Conservation (phyloP, 2,888 invertebrate genomes). For the Eutolmus rufibarbis region DNA sequence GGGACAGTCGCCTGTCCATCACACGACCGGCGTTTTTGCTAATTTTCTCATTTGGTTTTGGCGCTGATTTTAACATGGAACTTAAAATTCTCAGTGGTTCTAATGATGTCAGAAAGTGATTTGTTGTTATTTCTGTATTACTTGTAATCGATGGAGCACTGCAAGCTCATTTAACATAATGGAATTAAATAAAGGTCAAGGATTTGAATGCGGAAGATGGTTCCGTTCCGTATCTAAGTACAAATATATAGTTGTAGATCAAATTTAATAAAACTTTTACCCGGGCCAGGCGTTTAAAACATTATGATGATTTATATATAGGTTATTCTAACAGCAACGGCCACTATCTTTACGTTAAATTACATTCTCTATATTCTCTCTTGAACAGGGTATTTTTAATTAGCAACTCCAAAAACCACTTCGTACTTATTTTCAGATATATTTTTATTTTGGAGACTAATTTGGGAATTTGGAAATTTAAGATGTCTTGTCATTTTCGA, state of each 20-base stretch:
- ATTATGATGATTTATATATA: background rate
- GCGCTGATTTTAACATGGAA: background rate
- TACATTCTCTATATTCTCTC: too few relatives aligned
- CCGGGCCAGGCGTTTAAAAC: too few relatives aligned
- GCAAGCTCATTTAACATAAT: background rate
- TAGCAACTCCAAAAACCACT: too few relatives aligned
- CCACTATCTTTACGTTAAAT: too few relatives aligned
- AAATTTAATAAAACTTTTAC: too few relatives aligned
- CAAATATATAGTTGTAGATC: background rate
- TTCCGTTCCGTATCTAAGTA: background rate
- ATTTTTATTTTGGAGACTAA: too few relatives aligned
- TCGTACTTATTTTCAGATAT: too few relatives aligned
- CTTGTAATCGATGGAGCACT: background rate
- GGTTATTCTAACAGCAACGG: background rate
- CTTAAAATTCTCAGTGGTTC: background rate
- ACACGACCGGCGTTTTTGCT: background rate
- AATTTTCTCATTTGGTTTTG: background rate
- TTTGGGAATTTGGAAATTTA: too few relatives aligned
- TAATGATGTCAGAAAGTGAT: background rate
- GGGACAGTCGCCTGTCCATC: background rate
- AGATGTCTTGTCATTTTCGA: too few relatives aligned
- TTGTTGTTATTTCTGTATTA: background rate
- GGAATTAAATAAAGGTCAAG: background rate
- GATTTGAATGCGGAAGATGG: background rate
- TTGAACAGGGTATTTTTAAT: too few relatives aligned